Evolutionary conservation across 2,797 vertebrate genomes (phyloP), one percentile per base, ranked within the genome.

Genomic region (Florisuga fusca): DNA sequence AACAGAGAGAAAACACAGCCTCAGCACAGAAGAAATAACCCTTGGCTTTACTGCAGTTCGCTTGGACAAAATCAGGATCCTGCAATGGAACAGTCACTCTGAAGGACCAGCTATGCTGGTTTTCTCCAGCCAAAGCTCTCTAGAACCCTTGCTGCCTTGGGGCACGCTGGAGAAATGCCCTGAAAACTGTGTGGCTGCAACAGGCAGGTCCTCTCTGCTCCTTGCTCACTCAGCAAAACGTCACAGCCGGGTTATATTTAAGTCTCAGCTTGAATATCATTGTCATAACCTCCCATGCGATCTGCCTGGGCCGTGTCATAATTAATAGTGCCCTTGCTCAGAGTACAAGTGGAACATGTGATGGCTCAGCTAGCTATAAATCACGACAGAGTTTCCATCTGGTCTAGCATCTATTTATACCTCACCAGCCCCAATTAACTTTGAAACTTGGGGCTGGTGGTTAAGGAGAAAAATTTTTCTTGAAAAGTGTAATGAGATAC

Each of bases 311-410:
- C 88, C 89, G 79, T 83, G 73, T 31, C 87, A 63, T 95, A 95
- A 97, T 97, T 97, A 97, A 95, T 93, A 58, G 72, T 74, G 66
- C 90, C 95, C 93, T 97, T 95, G 94, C 95, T 95, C 86, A 58
- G 93, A 94, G 87, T 82, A 86, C 57, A 88, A 95, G 87, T 41
- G 64, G 94, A 97, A 97, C 96, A 97, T 96, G 93, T 95, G 97
- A 97, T 96, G 83, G 97, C 96, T 97, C 97, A 97, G 97, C 96
- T 93, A 97, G 95, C 96, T 97, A 95, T 96, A 96, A 95, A 96
- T 96, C 97, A 96, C 57, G 85, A 88, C 91, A 94, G 94, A 94
- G 91, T 95, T 95, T 86, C 91, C 92, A 94, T 97, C 94, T 95
- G 95, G 93, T 84, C 92, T 77, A 83, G 81, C 54, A 8, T 91